Conservation (phyloP, 2,888 invertebrate genomes). For the Euclidia mi region DNA sequence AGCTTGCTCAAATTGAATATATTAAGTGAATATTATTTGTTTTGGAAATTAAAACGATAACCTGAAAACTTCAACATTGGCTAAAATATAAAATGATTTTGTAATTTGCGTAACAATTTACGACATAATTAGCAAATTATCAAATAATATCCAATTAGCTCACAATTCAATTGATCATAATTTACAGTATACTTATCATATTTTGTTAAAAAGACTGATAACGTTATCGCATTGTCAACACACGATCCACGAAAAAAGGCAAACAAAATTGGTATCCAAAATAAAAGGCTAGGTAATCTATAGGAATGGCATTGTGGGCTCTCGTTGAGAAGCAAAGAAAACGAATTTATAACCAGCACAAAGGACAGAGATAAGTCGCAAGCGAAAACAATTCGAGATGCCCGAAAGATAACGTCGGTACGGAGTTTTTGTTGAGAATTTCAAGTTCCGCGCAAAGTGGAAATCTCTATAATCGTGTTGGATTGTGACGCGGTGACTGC, state of each 20-base stretch:
- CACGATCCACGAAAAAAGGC: conserved; percentile 42
- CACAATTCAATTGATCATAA: conserved; percentile 41
- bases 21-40: no score
- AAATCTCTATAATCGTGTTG: conserved; percentile 62
- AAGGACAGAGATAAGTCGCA: conserved; percentile 67
- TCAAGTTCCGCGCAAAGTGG: conserved; percentile 54
- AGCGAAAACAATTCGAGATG: conserved; percentile 70
- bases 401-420: conserved; percentile 56
- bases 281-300: conserved; percentile 58
- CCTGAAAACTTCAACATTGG: no score
- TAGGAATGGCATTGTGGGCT: conserved; percentile 54
- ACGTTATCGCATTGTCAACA: conserved; percentile 52
- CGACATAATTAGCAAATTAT: neutral
- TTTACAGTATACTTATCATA: conserved; percentile 44
- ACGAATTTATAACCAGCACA: conserved; percentile 67
- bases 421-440: conserved; percentile 63
- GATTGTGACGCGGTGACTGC: conserved; percentile 53
- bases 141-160: conserved; percentile 12
- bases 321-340: conserved; percentile 61
- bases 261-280: conserved; percentile 59
- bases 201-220: conserved; percentile 28
- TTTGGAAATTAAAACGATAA: no score
- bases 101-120: conserved; percentile 3
- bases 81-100: neutral
- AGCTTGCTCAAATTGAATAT: no score